phyloP scores from a whole-genome alignment of 2,113 vertebrate genomes.

The Ictidomys tridecemlineatus region DNA sequence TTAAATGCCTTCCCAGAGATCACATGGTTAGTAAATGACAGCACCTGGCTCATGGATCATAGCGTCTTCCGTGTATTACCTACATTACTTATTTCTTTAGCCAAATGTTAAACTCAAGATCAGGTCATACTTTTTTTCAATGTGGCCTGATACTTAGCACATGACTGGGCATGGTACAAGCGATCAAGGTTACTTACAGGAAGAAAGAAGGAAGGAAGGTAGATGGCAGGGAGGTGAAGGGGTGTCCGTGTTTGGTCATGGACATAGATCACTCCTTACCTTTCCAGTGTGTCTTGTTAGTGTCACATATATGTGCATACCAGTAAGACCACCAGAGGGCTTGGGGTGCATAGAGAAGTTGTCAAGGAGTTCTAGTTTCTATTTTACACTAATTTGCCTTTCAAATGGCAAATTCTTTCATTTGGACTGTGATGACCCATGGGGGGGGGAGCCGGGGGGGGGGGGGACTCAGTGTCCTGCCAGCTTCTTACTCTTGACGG shows the following conservation, averaged over 20 bases:
- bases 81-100: neutral
- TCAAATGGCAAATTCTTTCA: slow-evolving; percentile 8
- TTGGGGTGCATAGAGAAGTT: neutral
- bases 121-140: neutral
- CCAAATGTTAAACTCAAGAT: neutral
- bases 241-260: fast-evolving
- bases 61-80: neutral
- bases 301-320: neutral
- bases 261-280: neutral
- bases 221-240: neutral
- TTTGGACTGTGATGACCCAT: slow-evolving; percentile 22
- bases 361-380: neutral
- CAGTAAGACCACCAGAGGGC: neutral
- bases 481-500: neutral
- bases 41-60: neutral
- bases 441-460: too few relatives aligned
- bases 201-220: neutral
- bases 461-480: slow-evolving; percentile 33
- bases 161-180: too few relatives aligned
- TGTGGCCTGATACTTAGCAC: neutral
- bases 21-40: neutral
- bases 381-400: slow-evolving; percentile 59
- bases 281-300: neutral
- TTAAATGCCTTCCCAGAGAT: neutral
- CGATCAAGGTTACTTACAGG: neutral